A percentile compares a stretch with the other conserved stretches of the same genome.
Evolutionary conservation across 2,797 vertebrate species (phyloP).

Genomic region (Oceanodroma leucorhoa): DNA sequence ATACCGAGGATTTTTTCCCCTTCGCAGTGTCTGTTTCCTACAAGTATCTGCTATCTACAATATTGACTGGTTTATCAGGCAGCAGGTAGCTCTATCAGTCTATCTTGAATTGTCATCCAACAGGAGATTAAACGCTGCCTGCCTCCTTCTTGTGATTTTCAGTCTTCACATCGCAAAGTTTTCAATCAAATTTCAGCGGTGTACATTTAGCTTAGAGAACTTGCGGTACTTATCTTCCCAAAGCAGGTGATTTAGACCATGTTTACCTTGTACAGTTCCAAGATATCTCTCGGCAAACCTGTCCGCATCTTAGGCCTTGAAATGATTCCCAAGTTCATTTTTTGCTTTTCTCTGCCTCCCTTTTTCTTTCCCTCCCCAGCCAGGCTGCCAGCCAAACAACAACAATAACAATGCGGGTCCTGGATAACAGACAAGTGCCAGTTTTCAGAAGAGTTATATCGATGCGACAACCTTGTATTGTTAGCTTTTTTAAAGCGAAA

Average conservation of each 20-base stretch:
- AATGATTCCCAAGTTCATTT: conserved; percentile 6
- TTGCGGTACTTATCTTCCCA: conserved; percentile 64
- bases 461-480: not conserved
- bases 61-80: conserved; percentile 74
- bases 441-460: not conserved
- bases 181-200: conserved; percentile 72
- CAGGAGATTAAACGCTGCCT: conserved; percentile 70
- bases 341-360: not conserved
- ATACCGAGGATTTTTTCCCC: not conserved
- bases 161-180: conserved; percentile 69
- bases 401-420: not conserved
- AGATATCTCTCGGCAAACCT: conserved; percentile 50
- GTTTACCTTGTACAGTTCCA: conserved; percentile 53
- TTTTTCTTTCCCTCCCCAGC: not conserved
- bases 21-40: conserved; percentile 6
- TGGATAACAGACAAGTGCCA: not conserved
- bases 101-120: conserved; percentile 73
- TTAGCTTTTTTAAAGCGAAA: not conserved
- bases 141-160: conserved; percentile 72
- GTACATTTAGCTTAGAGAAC: conserved; percentile 68
- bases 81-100: conserved; percentile 68
- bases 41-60: conserved; percentile 57
- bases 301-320: conserved; percentile 33
- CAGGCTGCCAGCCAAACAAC: not conserved
- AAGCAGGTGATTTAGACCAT: conserved; percentile 68